These are phyloP conservation scores for Saturnia pavonia DNA, from an alignment of 2,888 invertebrate species.

Conservation along the genomic window DNA sequence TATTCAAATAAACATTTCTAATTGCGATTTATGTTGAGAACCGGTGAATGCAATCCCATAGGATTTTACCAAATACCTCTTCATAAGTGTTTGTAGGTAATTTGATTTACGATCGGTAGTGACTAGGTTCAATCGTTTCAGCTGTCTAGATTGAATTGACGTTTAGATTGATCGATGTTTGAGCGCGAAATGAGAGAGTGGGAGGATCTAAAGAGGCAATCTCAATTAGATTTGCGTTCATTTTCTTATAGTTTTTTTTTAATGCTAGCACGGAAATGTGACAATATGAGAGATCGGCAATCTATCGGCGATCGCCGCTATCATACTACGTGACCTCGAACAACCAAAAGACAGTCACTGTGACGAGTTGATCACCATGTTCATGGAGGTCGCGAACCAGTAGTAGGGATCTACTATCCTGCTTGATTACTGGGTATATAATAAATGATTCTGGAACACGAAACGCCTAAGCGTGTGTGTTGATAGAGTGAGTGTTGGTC, in stretches of 20 bases:
- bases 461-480: too few relatives aligned
- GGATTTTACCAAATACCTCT: slow-evolving; percentile 20
- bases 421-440: too few relatives aligned
- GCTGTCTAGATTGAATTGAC: slow-evolving; percentile 18
- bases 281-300: too few relatives aligned
- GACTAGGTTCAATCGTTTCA: slow-evolving; percentile 12
- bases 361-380: too few relatives aligned
- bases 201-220: background rate
- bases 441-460: too few relatives aligned
- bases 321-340: too few relatives aligned
- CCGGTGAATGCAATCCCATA: slow-evolving; percentile 13
- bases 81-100: slow-evolving; percentile 19
- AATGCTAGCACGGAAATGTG: too few relatives aligned
- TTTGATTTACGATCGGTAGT: slow-evolving; percentile 23
- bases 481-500: too few relatives aligned
- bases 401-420: too few relatives aligned
- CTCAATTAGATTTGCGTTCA: background rate
- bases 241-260: background rate
- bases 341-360: too few relatives aligned
- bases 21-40: slow-evolving; percentile 8
- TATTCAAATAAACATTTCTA: background rate
- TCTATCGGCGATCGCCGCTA: too few relatives aligned
- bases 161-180: slow-evolving; percentile 18
- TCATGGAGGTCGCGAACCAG: too few relatives aligned
- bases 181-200: slow-evolving; percentile 1